Percentiles rank a stretch among this genome's conserved stretches.
Conservation (phyloP, 1,140 invertebrate species). For the Macrostomum lignano region DNA sequence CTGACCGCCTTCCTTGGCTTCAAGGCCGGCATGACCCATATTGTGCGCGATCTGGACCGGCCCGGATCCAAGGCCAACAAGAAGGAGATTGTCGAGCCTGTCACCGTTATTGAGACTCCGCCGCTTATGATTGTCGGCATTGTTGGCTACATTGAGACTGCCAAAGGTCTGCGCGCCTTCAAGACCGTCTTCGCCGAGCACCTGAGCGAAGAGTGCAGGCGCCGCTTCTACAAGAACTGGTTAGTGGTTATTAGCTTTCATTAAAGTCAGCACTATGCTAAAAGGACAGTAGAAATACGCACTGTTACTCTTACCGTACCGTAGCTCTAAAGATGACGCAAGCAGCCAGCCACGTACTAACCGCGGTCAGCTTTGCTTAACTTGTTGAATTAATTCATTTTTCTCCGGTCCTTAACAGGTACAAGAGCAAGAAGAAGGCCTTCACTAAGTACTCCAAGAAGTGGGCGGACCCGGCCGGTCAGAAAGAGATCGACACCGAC, state of each 20-base stretch:
- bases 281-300: too few species aligned
- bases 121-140: constrained; percentile 89
- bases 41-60: constrained; percentile 88
- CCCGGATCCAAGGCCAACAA: constrained; percentile 98
- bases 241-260: too few species aligned
- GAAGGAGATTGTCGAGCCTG: constrained; percentile 95
- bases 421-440: constrained; percentile 98
- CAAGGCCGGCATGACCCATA: constrained; percentile 98
- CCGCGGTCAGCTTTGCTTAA: too few species aligned
- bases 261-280: too few species aligned
- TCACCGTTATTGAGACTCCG: constrained; percentile 87
- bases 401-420: too few species aligned
- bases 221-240: constrained; percentile 99
- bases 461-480: constrained; percentile 80
- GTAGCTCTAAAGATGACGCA: too few species aligned
- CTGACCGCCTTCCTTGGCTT: constrained; percentile 87
- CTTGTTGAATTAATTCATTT: too few species aligned
- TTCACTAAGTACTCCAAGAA: constrained; percentile 93
- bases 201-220: constrained; percentile 79
- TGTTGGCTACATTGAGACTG: constrained; percentile 93
- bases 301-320: too few species aligned
- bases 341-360: too few species aligned
- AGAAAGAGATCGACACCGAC: constrained; percentile 80
- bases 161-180: constrained; percentile 65
- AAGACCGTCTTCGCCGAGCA: constrained; percentile 95